These are phyloP conservation scores for Acanthurus tractus DNA, from an alignment of 2,797 vertebrate genomes.

Conservation along the genomic window DNA sequence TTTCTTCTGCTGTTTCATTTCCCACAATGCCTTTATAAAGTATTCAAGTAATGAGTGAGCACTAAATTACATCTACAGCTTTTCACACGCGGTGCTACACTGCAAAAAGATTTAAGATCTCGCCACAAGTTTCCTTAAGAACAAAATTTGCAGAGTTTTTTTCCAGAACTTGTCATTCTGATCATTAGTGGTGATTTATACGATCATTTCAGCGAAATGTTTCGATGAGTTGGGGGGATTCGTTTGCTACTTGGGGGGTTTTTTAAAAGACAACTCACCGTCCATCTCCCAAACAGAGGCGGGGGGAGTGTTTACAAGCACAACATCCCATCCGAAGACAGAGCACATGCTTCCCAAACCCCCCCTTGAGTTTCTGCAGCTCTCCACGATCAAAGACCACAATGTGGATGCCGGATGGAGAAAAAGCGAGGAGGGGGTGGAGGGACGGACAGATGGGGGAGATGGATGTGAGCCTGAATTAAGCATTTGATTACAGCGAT, in stretches of 20 bases:
- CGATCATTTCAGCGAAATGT: conserved; percentile 23
- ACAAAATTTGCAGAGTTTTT: background rate
- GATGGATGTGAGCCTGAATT: conserved; percentile 28
- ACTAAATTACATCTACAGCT: background rate
- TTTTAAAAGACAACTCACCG: conserved; percentile 13
- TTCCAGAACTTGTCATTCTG: conserved; percentile 1
- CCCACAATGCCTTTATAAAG: background rate
- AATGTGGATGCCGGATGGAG: conserved; percentile 30
- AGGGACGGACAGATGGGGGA: conserved; percentile 32
- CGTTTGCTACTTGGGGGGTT: background rate
- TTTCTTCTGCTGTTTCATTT: background rate
- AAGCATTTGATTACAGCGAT: conserved; percentile 36
- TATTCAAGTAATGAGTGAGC: background rate
- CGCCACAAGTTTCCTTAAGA: background rate
- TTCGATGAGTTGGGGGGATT: background rate
- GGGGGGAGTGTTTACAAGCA: conserved; percentile 43
- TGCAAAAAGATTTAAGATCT: background rate
- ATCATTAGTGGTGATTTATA: conserved; percentile 12
- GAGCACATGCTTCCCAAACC: conserved; percentile 40
- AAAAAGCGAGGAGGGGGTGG: conserved; percentile 22
- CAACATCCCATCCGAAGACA: conserved; percentile 51
- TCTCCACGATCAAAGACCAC: conserved; percentile 62
- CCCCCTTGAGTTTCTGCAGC: conserved; percentile 44
- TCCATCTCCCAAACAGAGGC: conserved; percentile 30
- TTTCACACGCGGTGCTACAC: background rate